Percentiles rank a stretch among this genome's conserved stretches.
These are phyloP conservation scores for Sciurus niger DNA, from an alignment of 2,113 vertebrate genomes.

Conservation along the genomic window DNA sequence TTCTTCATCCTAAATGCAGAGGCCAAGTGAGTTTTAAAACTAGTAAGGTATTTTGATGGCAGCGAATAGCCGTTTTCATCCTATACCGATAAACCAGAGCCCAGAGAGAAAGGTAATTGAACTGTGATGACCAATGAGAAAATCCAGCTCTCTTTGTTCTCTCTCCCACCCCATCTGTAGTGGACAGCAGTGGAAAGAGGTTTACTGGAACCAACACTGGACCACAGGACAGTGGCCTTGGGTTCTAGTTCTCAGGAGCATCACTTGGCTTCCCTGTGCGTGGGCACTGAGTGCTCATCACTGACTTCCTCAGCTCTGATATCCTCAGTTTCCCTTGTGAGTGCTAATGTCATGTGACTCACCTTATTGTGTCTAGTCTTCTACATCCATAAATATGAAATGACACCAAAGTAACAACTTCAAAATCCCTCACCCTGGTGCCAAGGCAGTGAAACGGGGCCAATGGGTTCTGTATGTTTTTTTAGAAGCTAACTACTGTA, in stretches of 20 bases:
- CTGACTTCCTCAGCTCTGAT: neutral
- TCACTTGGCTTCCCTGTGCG: neutral
- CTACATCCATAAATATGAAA: neutral
- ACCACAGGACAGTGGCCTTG: neutral
- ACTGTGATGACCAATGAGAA: neutral
- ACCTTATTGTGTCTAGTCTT: neutral
- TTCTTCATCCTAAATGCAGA: neutral
- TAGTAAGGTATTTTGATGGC: neutral
- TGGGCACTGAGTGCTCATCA: neutral
- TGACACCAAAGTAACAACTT: neutral
- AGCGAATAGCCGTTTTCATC: neutral
- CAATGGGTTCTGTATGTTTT: neutral
- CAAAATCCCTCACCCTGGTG: neutral
- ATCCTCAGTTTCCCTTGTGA: neutral
- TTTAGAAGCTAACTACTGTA: neutral
- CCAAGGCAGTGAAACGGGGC: neutral
- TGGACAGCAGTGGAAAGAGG: neutral
- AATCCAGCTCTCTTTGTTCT: neutral
- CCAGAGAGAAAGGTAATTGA: neutral
- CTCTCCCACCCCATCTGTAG: neutral
- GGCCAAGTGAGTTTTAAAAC: neutral
- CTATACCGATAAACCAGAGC: neutral
- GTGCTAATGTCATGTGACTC: neutral
- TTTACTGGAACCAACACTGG: neutral
- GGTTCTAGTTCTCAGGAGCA: neutral